These are phyloP conservation scores for Philopedon plagiatum DNA, from an alignment of 2,888 invertebrate species.

Conservation along the genomic window DNA sequence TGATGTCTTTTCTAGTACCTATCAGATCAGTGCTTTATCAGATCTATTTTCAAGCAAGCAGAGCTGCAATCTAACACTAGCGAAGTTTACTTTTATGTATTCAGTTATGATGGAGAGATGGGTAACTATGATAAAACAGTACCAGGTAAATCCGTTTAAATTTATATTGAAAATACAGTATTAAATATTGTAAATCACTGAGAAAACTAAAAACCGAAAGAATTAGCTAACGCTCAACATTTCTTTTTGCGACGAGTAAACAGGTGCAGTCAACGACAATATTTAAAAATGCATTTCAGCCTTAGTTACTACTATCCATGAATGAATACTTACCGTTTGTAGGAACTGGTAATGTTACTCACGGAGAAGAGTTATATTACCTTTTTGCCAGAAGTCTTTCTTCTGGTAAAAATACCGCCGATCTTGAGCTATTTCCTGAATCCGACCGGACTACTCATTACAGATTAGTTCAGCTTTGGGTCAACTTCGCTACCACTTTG, in stretches of 20 bases:
- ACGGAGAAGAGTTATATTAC: constrained; percentile 32
- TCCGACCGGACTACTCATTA: constrained; percentile 19
- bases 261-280: no score
- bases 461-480: constrained; percentile 27
- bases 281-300: no score
- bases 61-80: constrained; percentile 22
- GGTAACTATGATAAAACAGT: constrained; percentile 22
- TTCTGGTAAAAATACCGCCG: background rate
- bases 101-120: constrained; percentile 35
- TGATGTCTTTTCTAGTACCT: constrained; percentile 32
- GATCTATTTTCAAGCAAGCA: constrained; percentile 39
- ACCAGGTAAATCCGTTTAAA: constrained; percentile 34
- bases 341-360: constrained; percentile 36
- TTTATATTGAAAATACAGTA: background rate
- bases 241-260: no score
- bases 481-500: constrained; percentile 28
- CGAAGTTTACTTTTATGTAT: constrained; percentile 37
- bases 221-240: no score
- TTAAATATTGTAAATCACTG: no score
- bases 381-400: constrained; percentile 11
- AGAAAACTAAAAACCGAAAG: no score
- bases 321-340: background rate
- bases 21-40: constrained; percentile 32
- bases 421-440: constrained; percentile 26
- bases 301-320: no score